Evolutionary conservation across 2,113 vertebrate species (phyloP), one percentile per base, ranked within the genome.

Genomic region (Sander vitreus): DNA sequence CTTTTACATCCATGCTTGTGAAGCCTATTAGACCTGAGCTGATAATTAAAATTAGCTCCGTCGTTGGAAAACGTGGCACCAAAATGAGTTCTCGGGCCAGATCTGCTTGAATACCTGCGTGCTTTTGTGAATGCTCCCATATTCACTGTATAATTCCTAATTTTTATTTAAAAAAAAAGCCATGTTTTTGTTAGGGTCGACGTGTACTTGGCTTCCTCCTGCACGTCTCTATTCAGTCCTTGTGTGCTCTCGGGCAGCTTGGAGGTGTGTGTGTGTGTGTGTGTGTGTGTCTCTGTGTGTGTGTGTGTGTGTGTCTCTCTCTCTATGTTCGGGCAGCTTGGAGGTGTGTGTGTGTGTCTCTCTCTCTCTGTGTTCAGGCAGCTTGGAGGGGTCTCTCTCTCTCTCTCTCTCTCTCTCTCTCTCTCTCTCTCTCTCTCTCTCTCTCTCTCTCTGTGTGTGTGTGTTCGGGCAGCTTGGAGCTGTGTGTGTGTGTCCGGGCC

Each of bases 181-280:
- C 2, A 25, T 59, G 81, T 78, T 69, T 81, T 73, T 25, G 73
- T 85, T 51, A 73, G 88, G 81, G 84, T 76, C 71, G 87, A 80
- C 83, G 64, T 88, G 90, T 88, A 76, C 86, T 89, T 91, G 92
- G 89, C 89, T 53, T 60, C 78, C 59, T 85, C 55, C 73, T 70
- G 81, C 75, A 69, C 30, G 2, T 80, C 88, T 84, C 85, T 78
- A 65, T 81, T 86, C 83, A 72, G 71, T 33, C 71, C 77, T 73
- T 36, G 76, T 83, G 63, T 74, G 84, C 54, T 84, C 70, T 75
- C 43, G 55, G 83, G 84, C 88, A 79, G 87, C 84, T 81, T 73
- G 78, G 82, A 87, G 79, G 86, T 19, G 64, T 66, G 19, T 19
- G 16, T 11, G 18, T 39, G 62, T 65, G 51, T 53, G 51, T 53